phyloP scores from a whole-genome alignment of 2,797 vertebrate species.

The Enteromius paludinosus region DNA sequence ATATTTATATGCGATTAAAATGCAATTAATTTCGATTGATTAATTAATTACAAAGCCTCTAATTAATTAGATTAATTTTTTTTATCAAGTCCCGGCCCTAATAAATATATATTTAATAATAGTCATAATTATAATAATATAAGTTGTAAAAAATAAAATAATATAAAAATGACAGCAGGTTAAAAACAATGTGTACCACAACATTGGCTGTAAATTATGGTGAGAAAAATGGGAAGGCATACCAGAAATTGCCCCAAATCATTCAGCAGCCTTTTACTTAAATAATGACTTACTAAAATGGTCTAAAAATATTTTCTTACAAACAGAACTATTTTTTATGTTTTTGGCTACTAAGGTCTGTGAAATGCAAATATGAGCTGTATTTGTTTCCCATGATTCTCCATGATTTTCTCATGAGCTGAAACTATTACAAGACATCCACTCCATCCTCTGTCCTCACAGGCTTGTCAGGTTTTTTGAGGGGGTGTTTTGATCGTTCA shows the following conservation, averaged over 20 bases:
- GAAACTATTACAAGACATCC: neutral
- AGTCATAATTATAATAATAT: neutral
- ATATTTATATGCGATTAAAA: no score
- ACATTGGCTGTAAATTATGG: neutral
- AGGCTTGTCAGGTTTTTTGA: neutral
- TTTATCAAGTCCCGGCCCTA: no score
- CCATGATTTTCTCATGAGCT: neutral
- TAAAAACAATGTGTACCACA: neutral
- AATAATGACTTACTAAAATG: neutral
- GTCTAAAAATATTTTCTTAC: neutral
- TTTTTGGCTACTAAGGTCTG: neutral
- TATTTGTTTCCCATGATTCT: neutral
- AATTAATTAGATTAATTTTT: no score
- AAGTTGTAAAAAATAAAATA: neutral
- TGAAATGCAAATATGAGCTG: neutral
- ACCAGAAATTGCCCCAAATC: constrained; percentile 18
- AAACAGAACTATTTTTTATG: neutral
- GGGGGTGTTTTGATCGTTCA: neutral
- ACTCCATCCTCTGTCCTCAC: neutral
- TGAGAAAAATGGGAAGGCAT: constrained; percentile 11
- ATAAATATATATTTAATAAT: neutral
- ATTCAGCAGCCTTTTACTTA: neutral
- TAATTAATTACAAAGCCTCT: no score
- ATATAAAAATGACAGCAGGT: neutral
- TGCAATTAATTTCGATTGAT: no score